Evolutionary conservation across 2,888 invertebrate genomes (phyloP).

Genomic region (Smittia sp.): DNA sequence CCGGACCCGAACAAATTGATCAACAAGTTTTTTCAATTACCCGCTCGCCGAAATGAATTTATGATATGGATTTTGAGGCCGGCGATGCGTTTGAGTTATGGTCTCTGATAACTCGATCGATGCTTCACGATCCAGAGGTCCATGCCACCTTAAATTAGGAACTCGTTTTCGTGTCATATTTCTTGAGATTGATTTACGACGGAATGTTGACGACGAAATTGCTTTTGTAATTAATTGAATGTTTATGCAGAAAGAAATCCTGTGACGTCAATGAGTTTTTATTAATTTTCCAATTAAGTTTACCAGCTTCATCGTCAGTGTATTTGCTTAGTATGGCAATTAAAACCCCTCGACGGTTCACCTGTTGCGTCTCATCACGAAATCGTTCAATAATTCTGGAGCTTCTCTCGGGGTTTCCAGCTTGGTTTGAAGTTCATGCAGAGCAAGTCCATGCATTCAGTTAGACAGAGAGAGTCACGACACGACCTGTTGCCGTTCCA

Average conservation of each 20-base stretch:
- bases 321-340: background rate
- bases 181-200: background rate
- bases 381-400: background rate
- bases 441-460: background rate
- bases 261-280: background rate
- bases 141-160: conserved; percentile 36
- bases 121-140: conserved; percentile 19
- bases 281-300: background rate
- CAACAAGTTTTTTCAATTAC: conserved; percentile 34
- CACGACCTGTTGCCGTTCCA: background rate
- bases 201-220: background rate
- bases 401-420: background rate
- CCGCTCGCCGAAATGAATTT: conserved; percentile 16
- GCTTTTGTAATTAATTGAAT: background rate
- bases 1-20: background rate
- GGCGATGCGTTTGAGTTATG: conserved; percentile 21
- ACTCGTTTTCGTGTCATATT: background rate
- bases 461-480: background rate
- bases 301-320: background rate
- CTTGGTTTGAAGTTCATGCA: background rate
- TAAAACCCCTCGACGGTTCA: background rate
- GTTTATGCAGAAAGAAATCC: conserved; percentile 4
- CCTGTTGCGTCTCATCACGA: conserved; percentile 4
- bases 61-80: conserved; percentile 36
- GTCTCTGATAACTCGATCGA: conserved; percentile 19